Conservation (phyloP, 2,797 vertebrate genomes). For the Carduelis carduelis region DNA sequence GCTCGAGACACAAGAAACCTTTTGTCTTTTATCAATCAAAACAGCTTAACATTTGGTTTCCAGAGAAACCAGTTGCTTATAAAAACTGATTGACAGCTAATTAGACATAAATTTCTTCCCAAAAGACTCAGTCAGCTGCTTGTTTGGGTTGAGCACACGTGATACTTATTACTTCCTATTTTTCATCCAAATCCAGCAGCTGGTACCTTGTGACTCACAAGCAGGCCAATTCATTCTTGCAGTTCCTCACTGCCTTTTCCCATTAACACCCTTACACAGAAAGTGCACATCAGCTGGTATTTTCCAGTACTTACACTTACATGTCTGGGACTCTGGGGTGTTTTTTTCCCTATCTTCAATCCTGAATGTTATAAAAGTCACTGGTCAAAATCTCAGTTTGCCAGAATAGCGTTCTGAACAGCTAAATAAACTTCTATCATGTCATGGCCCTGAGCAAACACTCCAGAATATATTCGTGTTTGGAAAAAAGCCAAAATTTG, state of each 20-base stretch:
- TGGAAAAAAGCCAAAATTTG: background rate
- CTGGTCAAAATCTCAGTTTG: background rate
- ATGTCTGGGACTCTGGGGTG: background rate
- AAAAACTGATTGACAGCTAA: background rate
- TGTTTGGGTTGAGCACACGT: background rate
- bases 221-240: background rate
- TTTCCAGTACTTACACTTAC: background rate
- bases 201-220: background rate
- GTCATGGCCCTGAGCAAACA: background rate
- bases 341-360: background rate
- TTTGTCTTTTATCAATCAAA: background rate
- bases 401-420: background rate
- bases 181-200: constrained; percentile 7
- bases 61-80: background rate
- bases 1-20: background rate
- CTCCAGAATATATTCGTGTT: background rate
- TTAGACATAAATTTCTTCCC: background rate
- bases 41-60: background rate
- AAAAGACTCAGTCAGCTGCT: constrained; percentile 5
- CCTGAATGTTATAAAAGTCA: background rate
- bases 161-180: background rate
- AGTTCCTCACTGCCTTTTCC: background rate
- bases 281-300: background rate
- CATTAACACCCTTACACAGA: background rate
- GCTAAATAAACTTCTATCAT: background rate